Conservation (phyloP, 2,797 vertebrate species). For the Orestias chungarensis region DNA sequence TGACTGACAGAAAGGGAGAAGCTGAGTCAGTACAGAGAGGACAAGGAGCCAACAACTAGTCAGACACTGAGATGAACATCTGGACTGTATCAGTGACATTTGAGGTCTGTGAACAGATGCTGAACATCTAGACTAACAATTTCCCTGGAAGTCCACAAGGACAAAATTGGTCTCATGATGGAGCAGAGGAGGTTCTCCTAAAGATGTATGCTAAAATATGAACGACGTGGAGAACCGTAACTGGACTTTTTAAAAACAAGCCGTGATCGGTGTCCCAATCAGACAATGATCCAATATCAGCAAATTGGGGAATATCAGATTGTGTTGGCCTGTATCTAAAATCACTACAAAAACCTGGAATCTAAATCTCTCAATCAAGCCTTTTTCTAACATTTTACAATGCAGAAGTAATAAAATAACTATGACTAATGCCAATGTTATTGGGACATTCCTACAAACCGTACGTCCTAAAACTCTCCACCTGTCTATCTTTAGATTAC, state of each 20-base stretch:
- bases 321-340: too few relatives aligned
- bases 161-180: not conserved
- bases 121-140: not conserved
- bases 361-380: too few relatives aligned
- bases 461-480: not conserved
- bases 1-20: constrained; percentile 64
- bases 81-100: not conserved
- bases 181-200: not conserved
- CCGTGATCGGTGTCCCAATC: too few relatives aligned
- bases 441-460: too few relatives aligned
- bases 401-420: too few relatives aligned
- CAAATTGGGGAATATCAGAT: too few relatives aligned
- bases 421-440: too few relatives aligned
- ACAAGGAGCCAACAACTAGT: not conserved
- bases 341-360: too few relatives aligned
- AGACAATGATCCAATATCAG: too few relatives aligned
- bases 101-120: too few relatives aligned
- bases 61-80: not conserved
- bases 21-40: not conserved
- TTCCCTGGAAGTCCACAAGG: not conserved
- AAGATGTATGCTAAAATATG: not conserved
- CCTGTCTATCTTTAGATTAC: not conserved
- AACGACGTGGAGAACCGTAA: not conserved
- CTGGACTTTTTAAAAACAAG: not conserved
- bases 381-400: too few relatives aligned